Conservation (phyloP, 2,113 vertebrate species). For the Microcebus jonahi region DNA sequence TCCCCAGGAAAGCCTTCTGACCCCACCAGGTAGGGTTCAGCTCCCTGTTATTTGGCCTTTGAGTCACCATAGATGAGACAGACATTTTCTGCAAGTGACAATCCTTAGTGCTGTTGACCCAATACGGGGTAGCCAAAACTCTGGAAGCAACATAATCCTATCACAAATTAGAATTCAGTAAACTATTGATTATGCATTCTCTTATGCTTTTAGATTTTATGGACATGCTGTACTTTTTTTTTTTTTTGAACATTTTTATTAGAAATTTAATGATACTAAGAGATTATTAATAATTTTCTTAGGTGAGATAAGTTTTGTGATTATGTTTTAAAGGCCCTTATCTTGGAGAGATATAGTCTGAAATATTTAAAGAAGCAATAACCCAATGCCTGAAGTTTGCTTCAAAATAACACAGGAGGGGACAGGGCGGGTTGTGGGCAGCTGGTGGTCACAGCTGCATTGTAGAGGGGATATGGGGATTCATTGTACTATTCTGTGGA, state of each 20-base stretch:
- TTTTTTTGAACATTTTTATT: not conserved
- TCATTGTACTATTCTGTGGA: not conserved
- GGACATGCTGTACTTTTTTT: not conserved
- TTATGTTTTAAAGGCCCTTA: not conserved
- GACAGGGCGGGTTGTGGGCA: not conserved
- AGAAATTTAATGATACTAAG: not conserved
- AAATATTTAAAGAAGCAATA: not conserved
- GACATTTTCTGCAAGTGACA: not conserved
- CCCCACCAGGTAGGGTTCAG: not conserved
- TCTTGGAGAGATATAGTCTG: not conserved
- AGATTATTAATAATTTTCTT: not conserved
- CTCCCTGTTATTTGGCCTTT: not conserved
- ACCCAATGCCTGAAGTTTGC: not conserved
- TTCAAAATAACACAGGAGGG: not conserved
- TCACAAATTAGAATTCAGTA: not conserved
- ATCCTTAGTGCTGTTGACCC: not conserved
- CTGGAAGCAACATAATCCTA: not conserved
- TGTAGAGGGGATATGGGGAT: not conserved
- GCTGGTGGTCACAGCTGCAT: not conserved
- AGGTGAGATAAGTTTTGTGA: not conserved
- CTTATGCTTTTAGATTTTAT: not conserved
- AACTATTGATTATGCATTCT: not conserved
- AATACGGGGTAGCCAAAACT: not conserved
- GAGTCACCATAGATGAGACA: not conserved
- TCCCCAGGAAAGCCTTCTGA: not conserved